Conservation (phyloP, 92 coral and sea anemone species). For the Zoanthus gigantus region DNA sequence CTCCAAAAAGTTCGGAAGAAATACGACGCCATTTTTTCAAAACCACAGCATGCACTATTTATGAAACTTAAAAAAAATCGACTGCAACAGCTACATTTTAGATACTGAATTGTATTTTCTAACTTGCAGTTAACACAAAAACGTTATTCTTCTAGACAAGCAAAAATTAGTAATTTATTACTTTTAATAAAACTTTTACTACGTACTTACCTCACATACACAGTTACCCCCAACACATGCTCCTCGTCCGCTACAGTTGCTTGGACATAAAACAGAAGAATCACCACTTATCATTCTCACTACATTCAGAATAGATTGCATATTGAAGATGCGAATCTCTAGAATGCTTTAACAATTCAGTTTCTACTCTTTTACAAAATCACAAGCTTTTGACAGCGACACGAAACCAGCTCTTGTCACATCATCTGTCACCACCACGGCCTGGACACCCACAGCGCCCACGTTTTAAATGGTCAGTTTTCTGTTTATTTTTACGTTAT, state of each 20-base stretch:
- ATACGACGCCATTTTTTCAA: too few relatives aligned
- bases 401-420: not conserved
- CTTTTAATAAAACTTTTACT: not conserved
- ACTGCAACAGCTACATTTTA: too few relatives aligned
- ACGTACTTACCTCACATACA: slow-evolving; percentile 78
- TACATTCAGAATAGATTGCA: slow-evolving; percentile 68
- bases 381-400: not conserved
- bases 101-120: too few relatives aligned
- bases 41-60: too few relatives aligned
- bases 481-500: not conserved
- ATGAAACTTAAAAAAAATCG: too few relatives aligned
- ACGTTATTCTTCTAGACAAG: too few relatives aligned
- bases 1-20: too few relatives aligned
- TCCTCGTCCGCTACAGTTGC: slow-evolving; percentile 86
- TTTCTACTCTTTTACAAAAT: not conserved
- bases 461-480: not conserved
- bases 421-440: not conserved
- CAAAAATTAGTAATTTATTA: not conserved
- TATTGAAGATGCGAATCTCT: slow-evolving; percentile 17
- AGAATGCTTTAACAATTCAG: not conserved
- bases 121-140: too few relatives aligned
- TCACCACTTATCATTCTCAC: slow-evolving; percentile 74
- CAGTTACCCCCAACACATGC: slow-evolving; percentile 79
- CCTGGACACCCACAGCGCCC: not conserved
- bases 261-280: slow-evolving; percentile 63